phyloP scores from a whole-genome alignment of 53 echinoderm and acorn worm genomes.

The Paracentrotus lividus region DNA sequence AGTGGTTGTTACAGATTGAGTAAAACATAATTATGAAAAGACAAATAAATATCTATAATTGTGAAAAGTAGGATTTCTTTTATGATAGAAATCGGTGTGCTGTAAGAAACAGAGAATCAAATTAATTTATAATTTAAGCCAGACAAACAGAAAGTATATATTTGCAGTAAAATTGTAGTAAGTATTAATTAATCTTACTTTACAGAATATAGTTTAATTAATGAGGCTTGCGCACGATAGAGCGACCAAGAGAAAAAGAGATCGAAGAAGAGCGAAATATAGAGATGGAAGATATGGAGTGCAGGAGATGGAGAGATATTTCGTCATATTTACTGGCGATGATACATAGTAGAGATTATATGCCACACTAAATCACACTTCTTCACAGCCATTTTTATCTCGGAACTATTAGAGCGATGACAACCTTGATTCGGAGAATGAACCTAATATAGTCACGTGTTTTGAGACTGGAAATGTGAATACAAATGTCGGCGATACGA shows the following conservation, averaged over 20 bases:
- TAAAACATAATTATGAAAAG: no score
- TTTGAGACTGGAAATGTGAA: neutral
- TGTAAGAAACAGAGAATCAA: no score
- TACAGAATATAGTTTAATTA: no score
- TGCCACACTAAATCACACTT: constrained; percentile 54
- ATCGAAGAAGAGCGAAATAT: neutral
- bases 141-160: no score
- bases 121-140: no score
- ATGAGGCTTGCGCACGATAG: neutral
- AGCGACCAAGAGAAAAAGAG: neutral
- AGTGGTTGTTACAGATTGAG: no score
- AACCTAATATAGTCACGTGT: neutral
- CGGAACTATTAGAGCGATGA: constrained; percentile 35
- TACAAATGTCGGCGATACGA: neutral
- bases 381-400: neutral
- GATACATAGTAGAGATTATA: constrained; percentile 37
- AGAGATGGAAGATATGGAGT: neutral
- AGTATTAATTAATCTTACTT: no score
- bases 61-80: no score
- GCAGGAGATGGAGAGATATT: neutral
- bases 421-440: neutral
- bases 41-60: no score
- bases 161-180: no score
- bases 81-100: no score
- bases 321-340: constrained; percentile 33